phyloP scores from a whole-genome alignment of 2,113 vertebrate species.

The Melanocharis versteri region DNA sequence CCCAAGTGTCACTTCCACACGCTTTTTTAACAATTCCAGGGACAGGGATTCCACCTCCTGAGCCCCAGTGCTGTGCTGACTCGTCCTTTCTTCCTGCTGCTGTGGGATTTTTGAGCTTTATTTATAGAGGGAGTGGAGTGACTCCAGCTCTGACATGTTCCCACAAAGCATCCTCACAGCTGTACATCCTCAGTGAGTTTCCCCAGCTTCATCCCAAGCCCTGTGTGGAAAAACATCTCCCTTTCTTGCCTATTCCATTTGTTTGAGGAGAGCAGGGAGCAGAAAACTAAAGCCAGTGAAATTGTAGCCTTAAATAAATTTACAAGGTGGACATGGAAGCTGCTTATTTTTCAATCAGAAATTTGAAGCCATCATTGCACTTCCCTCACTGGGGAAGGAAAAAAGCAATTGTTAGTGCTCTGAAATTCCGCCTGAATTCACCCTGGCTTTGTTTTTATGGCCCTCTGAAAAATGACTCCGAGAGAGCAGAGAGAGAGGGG shows the following conservation, averaged over 20 bases:
- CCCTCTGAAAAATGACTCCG: conserved; percentile 19
- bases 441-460: conserved; percentile 33
- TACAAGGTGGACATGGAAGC: background rate
- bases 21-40: background rate
- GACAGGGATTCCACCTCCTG: background rate
- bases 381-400: background rate
- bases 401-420: background rate
- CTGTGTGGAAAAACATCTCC: background rate
- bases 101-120: background rate
- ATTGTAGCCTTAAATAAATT: background rate
- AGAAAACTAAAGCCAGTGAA: background rate
- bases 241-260: background rate
- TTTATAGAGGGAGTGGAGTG: background rate
- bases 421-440: conserved; percentile 38
- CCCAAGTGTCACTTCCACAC: background rate
- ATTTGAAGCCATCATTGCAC: background rate
- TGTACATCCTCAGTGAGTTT: background rate
- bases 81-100: background rate
- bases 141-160: background rate
- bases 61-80: background rate
- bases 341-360: conserved; percentile 36
- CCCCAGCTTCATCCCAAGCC: background rate
- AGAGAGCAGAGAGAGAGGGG: background rate
- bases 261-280: background rate
- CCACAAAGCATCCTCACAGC: background rate